Evolutionary conservation across 2,888 invertebrate species (phyloP), one percentile per base, ranked within the genome.

Genomic region (Hypena proboscidalis): DNA sequence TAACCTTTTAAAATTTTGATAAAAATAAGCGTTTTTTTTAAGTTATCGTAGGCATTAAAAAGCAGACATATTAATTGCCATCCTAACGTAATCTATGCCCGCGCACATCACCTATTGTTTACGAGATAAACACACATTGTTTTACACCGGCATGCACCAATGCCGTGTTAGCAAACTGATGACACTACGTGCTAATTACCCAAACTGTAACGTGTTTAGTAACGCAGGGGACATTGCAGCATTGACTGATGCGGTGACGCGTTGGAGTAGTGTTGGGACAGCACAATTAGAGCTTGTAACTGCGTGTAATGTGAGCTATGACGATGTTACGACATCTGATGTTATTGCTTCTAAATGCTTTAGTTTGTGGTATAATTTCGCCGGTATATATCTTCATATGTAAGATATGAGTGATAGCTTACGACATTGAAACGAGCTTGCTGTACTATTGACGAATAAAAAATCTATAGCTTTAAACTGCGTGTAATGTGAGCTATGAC

Each of bases 251-350:
- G 68, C 68, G 77, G 80, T 78, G 68, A 54, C 52, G 55, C 52
- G 54, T 55, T n/a, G n/a, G n/a, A n/a, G n/a, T n/a, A n/a, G 52
- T 38, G 56, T 70, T 73, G 70, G 75, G 77, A 72, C 71, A 68
- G 49, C 54, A 70, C 71, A 74, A 78, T 80, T 80, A 75, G 70
- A 76, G 43, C 61, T 58, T 54, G 37, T 56, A 51, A 50, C 69
- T 74, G 46, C 57, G 59, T 48, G 40, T 51, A 40, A 45, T 48
- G 48, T 57, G 58, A 53, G 39, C 48, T 64, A 31, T 42, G 41
- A 25, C 2, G 9, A 14, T 4, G 6, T 33, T 34, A 9, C 41
- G 13, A 33, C 26, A 33, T 20, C 6, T 10, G 3, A 21, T 20
- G 8, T 13, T 21, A 20, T 36, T 14, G n/a, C 6, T 20, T 4